These are phyloP conservation scores for Sphinx pinastri DNA, from an alignment of 2,888 invertebrate species.

Conservation along the genomic window DNA sequence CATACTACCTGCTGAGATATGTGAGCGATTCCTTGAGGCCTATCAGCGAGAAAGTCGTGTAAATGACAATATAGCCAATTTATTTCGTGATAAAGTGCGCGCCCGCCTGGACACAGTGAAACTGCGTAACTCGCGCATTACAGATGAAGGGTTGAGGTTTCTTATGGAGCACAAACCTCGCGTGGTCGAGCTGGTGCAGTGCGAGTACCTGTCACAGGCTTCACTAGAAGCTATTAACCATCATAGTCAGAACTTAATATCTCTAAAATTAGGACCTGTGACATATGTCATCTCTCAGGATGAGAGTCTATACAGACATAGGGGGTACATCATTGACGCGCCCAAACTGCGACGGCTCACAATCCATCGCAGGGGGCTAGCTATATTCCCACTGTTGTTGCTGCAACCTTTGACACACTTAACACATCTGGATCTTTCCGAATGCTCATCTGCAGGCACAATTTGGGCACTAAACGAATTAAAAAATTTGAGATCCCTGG, in stretches of 20 bases:
- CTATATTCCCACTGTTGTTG: conserved; percentile 80
- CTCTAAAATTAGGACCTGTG: conserved; percentile 88
- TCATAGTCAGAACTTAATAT: conserved; percentile 87
- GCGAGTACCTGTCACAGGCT: conserved; percentile 86
- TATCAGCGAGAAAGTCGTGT: conserved; percentile 83
- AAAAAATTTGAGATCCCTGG: conserved; percentile 88
- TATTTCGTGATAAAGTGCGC: conserved; percentile 87
- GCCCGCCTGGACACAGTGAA: conserved; percentile 88
- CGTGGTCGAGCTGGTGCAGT: conserved; percentile 90
- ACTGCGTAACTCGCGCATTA: conserved; percentile 88
- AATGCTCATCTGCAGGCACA: conserved; percentile 85
- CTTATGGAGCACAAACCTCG: conserved; percentile 89
- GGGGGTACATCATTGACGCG: conserved; percentile 83
- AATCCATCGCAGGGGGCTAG: conserved; percentile 78
- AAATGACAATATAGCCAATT: conserved; percentile 87
- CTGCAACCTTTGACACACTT: conserved; percentile 85
- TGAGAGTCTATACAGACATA: conserved; percentile 62
- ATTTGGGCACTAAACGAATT: conserved; percentile 87
- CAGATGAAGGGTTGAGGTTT: conserved; percentile 87
- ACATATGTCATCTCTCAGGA: conserved; percentile 85
- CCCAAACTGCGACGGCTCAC: conserved; percentile 85
- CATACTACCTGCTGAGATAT: conserved; percentile 88
- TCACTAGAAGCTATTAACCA: conserved; percentile 87
- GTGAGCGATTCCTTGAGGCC: conserved; percentile 86
- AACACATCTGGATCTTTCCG: conserved; percentile 88